Conservation (phyloP, 1,140 invertebrate species). For the Cydia amplana region DNA sequence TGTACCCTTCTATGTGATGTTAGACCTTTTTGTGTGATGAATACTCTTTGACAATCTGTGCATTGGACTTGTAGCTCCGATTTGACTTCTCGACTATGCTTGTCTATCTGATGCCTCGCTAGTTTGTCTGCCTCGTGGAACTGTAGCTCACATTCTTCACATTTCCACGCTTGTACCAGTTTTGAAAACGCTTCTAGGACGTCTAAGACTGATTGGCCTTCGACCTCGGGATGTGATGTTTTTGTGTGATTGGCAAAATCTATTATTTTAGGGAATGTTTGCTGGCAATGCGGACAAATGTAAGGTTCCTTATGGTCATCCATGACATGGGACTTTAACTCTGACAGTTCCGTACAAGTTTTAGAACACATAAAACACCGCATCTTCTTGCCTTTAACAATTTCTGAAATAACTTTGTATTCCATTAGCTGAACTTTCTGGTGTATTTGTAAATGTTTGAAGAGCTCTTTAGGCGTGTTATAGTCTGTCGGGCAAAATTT, state of each 20-base stretch:
- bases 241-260: slow-evolving; percentile 71
- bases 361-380: slow-evolving; percentile 69
- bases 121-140: slow-evolving; percentile 72
- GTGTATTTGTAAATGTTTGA: slow-evolving; percentile 70
- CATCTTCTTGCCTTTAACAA: slow-evolving; percentile 65
- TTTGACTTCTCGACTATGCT: slow-evolving; percentile 63
- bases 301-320: slow-evolving; percentile 69
- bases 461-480: slow-evolving; percentile 64
- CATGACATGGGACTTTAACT: slow-evolving; percentile 67
- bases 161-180: slow-evolving; percentile 71
- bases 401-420: slow-evolving; percentile 70
- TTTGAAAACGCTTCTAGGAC: slow-evolving; percentile 70
- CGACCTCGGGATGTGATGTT: slow-evolving; percentile 64
- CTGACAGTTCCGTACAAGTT: slow-evolving; percentile 58
- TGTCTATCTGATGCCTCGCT: slow-evolving; percentile 67
- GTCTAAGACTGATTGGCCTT: slow-evolving; percentile 66
- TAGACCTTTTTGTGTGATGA: slow-evolving; percentile 65
- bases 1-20: slow-evolving; percentile 66
- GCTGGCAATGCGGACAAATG: slow-evolving; percentile 60
- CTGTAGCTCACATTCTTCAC: slow-evolving; percentile 68
- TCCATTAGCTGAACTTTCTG: slow-evolving; percentile 72
- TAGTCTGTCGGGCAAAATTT: slow-evolving; percentile 75
- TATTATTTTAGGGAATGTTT: slow-evolving; percentile 63
- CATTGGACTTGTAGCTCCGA: slow-evolving; percentile 63
- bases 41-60: slow-evolving; percentile 64